Percentiles rank a stretch among this genome's conserved stretches.
Evolutionary conservation across 2,888 invertebrate species (phyloP).

Genomic region (Dryococelus australis): DNA sequence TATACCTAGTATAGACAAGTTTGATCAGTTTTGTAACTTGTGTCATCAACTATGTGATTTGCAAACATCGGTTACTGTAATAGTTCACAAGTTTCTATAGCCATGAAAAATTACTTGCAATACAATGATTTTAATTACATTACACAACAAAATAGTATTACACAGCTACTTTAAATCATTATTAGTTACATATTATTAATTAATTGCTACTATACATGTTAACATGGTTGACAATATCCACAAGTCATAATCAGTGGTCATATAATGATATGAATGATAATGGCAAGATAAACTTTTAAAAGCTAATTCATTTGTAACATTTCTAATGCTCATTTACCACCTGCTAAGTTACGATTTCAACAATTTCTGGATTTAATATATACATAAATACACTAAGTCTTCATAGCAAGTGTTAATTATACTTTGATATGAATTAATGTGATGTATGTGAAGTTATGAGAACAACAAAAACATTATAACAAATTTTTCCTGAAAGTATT

Average conservation of each 20-base stretch:
- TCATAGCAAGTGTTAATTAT: neutral
- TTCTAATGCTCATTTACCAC: neutral
- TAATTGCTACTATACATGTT: neutral
- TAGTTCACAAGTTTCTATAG: neutral
- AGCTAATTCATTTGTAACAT: neutral
- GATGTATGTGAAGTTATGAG: neutral
- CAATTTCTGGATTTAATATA: neutral
- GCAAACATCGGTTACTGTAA: neutral
- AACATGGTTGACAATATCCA: neutral
- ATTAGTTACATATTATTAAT: conserved; percentile 7
- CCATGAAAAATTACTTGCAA: neutral
- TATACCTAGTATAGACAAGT: neutral
- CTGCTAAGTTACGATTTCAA: neutral
- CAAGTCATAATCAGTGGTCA: neutral
- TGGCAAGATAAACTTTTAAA: conserved; percentile 13
- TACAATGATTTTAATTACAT: neutral
- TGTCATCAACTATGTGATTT: neutral
- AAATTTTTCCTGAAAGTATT: conserved; percentile 3
- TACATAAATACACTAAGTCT: neutral
- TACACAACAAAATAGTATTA: neutral
- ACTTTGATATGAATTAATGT: neutral
- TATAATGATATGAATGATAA: neutral
- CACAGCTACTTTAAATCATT: neutral
- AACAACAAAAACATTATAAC: neutral
- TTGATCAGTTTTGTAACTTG: too few relatives aligned